phyloP scores from a whole-genome alignment of 2,888 invertebrate species.

The Lamellibrachia columna region DNA sequence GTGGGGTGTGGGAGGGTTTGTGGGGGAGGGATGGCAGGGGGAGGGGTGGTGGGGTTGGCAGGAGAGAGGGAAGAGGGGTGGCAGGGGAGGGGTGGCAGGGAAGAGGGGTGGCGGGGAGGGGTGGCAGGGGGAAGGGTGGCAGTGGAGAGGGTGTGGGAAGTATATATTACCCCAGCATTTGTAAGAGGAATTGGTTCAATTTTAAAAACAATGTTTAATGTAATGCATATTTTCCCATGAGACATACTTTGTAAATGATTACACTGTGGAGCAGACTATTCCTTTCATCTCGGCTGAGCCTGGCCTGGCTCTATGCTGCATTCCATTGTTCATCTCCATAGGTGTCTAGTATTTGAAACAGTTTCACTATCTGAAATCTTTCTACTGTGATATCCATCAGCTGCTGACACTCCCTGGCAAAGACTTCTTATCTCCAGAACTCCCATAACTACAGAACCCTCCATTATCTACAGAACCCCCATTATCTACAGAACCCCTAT shows the following conservation, averaged over 20 bases:
- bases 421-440: no score
- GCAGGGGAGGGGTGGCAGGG: not conserved
- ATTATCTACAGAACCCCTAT: not conserved
- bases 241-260: no score
- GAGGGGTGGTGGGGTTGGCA: not conserved
- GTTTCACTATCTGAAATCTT: not conserved
- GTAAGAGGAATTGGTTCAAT: not conserved
- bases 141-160: not conserved
- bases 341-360: not conserved
- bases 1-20: no score
- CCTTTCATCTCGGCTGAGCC: no score
- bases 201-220: no score
- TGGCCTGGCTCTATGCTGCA: no score
- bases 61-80: not conserved
- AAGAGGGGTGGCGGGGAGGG: not conserved
- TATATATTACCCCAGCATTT: not conserved
- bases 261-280: not conserved
- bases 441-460: not conserved
- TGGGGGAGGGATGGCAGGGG: no score
- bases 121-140: not conserved
- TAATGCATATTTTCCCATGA: no score
- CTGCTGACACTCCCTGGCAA: not conserved
- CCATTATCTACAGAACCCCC: not conserved
- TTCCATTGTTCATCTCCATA: not conserved
- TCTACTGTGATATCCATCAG: not conserved